phyloP scores from a whole-genome alignment of 2,797 vertebrate genomes.

The Silurus lanzhouensis region DNA sequence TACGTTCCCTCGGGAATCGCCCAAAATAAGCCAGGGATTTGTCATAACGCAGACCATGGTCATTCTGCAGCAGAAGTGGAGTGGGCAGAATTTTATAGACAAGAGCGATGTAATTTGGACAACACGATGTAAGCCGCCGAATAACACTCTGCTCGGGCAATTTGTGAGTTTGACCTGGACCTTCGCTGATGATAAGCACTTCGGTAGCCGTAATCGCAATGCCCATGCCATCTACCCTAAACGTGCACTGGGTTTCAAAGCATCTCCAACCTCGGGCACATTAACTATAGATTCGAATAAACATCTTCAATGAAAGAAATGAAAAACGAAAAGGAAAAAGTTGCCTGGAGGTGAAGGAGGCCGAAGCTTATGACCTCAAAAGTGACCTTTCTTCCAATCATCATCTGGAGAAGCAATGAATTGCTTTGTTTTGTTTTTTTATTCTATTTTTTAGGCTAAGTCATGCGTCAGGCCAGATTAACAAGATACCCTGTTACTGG shows the following conservation, averaged over 20 bases:
- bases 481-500: conserved; percentile 61
- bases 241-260: conserved; percentile 47
- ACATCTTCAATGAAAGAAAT: conserved; percentile 49
- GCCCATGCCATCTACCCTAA: conserved; percentile 42
- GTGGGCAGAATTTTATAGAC: conserved; percentile 44
- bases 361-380: conserved; percentile 70
- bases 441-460: conserved; percentile 74
- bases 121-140: conserved; percentile 38
- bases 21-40: conserved; percentile 54
- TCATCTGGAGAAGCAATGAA: conserved; percentile 74
- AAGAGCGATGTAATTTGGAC: conserved; percentile 29
- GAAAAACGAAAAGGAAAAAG: conserved; percentile 49
- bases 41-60: conserved; percentile 47
- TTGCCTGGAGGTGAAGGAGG: conserved; percentile 62
- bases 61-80: conserved; percentile 26
- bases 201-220: conserved; percentile 48
- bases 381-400: conserved; percentile 74
- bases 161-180: conserved; percentile 49
- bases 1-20: conserved; percentile 45
- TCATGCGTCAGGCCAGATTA: conserved; percentile 82
- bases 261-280: conserved; percentile 38
- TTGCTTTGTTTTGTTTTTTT: conserved; percentile 47
- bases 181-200: conserved; percentile 54
- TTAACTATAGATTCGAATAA: conserved; percentile 56
- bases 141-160: conserved; percentile 36